Percentiles rank a stretch among this genome's conserved stretches.
Conservation (phyloP, 2,113 vertebrate species). For the Ictalurus furcatus region DNA sequence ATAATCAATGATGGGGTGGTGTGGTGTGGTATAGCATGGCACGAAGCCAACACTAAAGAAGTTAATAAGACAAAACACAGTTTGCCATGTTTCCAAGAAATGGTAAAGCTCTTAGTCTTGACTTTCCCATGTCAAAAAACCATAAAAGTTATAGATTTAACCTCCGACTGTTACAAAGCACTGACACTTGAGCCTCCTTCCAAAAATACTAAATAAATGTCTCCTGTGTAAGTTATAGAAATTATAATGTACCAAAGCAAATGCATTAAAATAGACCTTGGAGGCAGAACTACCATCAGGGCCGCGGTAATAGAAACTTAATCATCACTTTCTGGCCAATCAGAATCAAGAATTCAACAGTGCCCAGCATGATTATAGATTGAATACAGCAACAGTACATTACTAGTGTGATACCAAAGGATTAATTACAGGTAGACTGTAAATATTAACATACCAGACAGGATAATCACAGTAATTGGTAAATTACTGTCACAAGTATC, state of each 20-base stretch:
- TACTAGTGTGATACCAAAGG: not conserved
- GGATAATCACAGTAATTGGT: not conserved
- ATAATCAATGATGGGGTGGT: not conserved
- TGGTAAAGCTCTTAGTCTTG: not conserved
- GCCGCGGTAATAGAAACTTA: not conserved
- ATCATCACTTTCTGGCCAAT: not conserved
- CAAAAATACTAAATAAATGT: not conserved
- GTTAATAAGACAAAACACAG: not conserved
- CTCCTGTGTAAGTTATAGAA: not conserved
- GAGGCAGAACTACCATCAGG: not conserved
- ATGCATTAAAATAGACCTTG: not conserved
- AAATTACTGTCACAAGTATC: not conserved
- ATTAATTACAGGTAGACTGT: conserved; percentile 1
- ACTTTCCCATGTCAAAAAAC: too few species aligned
- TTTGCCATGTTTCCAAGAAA: not conserved
- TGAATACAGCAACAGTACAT: not conserved
- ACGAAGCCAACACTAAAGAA: not conserved
- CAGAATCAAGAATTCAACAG: not conserved
- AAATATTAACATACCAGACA: conserved; percentile 6
- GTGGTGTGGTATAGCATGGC: not conserved
- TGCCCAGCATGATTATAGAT: not conserved
- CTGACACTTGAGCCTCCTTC: not conserved
- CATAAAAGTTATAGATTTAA: not conserved
- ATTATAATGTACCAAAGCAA: not conserved
- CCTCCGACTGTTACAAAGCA: not conserved